These are phyloP conservation scores for Lordiphosa fenestrarum DNA, from an alignment of 2,888 invertebrate species.

Conservation along the genomic window DNA sequence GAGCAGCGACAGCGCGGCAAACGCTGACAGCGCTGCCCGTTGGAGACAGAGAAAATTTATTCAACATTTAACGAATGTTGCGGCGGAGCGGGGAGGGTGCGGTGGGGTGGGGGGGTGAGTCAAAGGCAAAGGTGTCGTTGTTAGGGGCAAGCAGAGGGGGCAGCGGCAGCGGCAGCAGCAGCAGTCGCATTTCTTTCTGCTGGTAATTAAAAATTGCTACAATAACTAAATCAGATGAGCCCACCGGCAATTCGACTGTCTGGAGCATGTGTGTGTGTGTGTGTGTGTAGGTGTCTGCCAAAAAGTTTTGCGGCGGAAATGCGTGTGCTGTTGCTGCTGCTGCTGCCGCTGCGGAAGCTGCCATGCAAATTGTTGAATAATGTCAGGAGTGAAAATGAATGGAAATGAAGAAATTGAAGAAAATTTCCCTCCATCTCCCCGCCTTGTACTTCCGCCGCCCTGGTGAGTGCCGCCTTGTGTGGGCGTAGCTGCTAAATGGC, in stretches of 20 bases:
- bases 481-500: constrained; percentile 8
- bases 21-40: constrained; percentile 44
- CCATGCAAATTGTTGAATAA: constrained; percentile 68
- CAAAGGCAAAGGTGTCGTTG: constrained; percentile 56
- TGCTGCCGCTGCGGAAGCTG: constrained; percentile 50
- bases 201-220: constrained; percentile 66
- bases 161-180: constrained; percentile 8
- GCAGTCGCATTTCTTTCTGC: constrained; percentile 51
- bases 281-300: constrained; percentile 4
- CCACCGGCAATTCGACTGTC: constrained; percentile 24
- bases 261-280: constrained; percentile 11
- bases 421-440: constrained; percentile 1
- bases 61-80: constrained; percentile 69
- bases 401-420: constrained; percentile 17
- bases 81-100: constrained; percentile 3
- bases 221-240: constrained; percentile 66
- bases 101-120: background rate
- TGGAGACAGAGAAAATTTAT: constrained; percentile 64
- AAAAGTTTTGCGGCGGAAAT: constrained; percentile 49
- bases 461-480: background rate
- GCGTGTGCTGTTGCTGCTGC: constrained; percentile 28
- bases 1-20: constrained; percentile 27
- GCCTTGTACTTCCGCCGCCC: background rate
- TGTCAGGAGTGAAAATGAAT: constrained; percentile 61
- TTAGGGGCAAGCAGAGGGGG: constrained; percentile 39